Percentiles rank a stretch among this genome's conserved stretches.
Evolutionary conservation across 2,113 vertebrate species (phyloP).

Genomic region (Collichthys lucidus): DNA sequence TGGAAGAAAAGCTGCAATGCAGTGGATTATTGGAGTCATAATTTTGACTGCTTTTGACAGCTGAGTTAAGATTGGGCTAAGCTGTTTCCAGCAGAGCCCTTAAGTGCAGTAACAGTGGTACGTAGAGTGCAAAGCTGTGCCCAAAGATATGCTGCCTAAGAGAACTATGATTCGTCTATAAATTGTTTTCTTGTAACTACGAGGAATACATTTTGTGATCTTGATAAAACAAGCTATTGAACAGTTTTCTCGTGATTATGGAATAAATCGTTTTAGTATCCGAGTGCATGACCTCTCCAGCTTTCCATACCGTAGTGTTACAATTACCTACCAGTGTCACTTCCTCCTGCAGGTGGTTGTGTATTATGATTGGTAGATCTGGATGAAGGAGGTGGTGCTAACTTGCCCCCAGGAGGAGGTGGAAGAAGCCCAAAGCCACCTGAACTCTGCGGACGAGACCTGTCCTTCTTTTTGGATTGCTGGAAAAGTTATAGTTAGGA

Average conservation of each 20-base stretch:
- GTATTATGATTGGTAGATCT: constrained; percentile 85
- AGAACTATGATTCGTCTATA: not conserved
- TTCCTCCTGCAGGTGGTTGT: constrained; percentile 82
- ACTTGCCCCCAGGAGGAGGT: constrained; percentile 92
- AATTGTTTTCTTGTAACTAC: not conserved
- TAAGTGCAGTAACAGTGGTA: not conserved
- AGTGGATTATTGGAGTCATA: not conserved
- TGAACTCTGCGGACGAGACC: constrained; percentile 86
- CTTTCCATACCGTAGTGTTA: not conserved
- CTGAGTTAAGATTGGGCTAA: not conserved
- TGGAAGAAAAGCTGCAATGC: not conserved
- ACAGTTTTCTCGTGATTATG: not conserved
- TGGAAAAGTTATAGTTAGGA: constrained; percentile 70
- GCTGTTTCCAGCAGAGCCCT: not conserved
- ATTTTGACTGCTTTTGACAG: not conserved
- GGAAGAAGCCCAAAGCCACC: constrained; percentile 91
- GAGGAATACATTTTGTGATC: not conserved
- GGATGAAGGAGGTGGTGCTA: constrained; percentile 83
- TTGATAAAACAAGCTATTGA: not conserved
- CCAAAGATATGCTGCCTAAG: not conserved
- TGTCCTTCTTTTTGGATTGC: constrained; percentile 90
- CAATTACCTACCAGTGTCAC: constrained; percentile 79
- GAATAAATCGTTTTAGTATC: not conserved
- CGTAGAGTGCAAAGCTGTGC: not conserved
- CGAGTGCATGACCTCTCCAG: too few species aligned